Percentiles rank a stretch among this genome's conserved stretches.
Conservation (phyloP, 2,888 invertebrate genomes). For the Boloria euphrosyne region DNA sequence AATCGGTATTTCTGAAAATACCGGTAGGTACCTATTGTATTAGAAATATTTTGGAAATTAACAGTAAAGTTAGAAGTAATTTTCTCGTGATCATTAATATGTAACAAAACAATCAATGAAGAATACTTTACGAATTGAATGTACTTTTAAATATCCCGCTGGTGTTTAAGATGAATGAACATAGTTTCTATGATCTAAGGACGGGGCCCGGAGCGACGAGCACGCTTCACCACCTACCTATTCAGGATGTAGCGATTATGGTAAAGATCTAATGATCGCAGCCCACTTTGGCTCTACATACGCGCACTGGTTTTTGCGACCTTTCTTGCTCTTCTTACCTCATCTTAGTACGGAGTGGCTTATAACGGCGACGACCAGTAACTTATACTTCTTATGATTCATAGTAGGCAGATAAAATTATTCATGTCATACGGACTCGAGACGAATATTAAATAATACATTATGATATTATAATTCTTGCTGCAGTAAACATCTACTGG, state of each 20-base stretch:
- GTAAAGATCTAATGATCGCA: slow-evolving; percentile 77
- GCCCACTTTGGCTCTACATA: slow-evolving; percentile 68
- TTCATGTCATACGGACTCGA: slow-evolving; percentile 37
- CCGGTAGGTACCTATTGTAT: too few species aligned
- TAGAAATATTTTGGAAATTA: too few species aligned
- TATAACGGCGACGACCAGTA: slow-evolving; percentile 70
- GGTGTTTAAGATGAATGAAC: slow-evolving; percentile 67
- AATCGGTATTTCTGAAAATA: too few species aligned
- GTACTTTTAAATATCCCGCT: slow-evolving; percentile 20
- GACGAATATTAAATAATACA: slow-evolving; percentile 38
- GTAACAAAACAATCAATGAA: too few species aligned
- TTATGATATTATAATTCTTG: slow-evolving; percentile 37
- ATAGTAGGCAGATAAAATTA: slow-evolving; percentile 42
- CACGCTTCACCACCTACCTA: slow-evolving; percentile 76
- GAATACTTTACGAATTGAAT: neutral
- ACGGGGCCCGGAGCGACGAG: slow-evolving; percentile 60
- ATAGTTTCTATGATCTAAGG: slow-evolving; percentile 42
- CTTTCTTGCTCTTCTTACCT: slow-evolving; percentile 63
- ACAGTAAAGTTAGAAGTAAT: too few species aligned
- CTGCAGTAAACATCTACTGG: slow-evolving; percentile 30
- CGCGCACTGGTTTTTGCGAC: slow-evolving; percentile 68
- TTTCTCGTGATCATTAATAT: too few species aligned
- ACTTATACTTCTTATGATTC: slow-evolving; percentile 48
- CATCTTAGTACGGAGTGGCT: slow-evolving; percentile 62
- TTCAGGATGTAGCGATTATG: slow-evolving; percentile 79